Evolutionary conservation across 1,140 invertebrate species (phyloP), one percentile per base, ranked within the genome.

Genomic region (Drosophila tani): DNA sequence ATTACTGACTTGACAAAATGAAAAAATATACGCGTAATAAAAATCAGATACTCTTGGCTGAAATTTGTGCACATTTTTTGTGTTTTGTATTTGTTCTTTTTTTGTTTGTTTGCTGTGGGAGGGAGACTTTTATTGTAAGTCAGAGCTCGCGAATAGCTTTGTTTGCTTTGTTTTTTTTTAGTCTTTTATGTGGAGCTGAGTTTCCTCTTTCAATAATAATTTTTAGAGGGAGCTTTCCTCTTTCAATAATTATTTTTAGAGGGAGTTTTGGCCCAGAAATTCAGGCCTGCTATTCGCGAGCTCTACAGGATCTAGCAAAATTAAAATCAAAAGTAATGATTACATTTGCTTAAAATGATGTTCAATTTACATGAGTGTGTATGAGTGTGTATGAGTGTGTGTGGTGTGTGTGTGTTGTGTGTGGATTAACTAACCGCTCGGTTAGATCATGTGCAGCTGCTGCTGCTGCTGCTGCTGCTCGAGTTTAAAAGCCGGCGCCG

Each of bases 391-490:
- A 55, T 15, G 29, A 35, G 51, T 2, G 21, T 24, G 21, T 24
- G 21, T 24, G 21, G 4, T 49, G 51, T 55, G 35, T 35, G 21
- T 24, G 21, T 24, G 21, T 24, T 2, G 21, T 24, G 21, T 24
- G 21, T 24, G 21, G 4, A 24, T 24, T 2, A 24, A 32, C 24
- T 32, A 55, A 35, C 53, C 19, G 47, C 60, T 7, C 51, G 55
- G 83, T 86, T 87, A 87, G 74, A 91, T 91, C 69, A 91, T 87
- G 29, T 87, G 81, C 78, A 90, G 57, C 58, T 81, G 82, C 53
- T 90, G 86, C 46, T 90, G 86, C 47, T 90, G 57, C 58, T 81
- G 82, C 53, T 90, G 86, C 46, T 90, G 86, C 47, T 90, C 82
- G 27, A 91, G 69, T 27, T 86, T 86, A 12, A 88, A 88, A 56